These are phyloP conservation scores for Dipodomys spectabilis DNA, from an alignment of 2,113 vertebrate genomes.

Conservation along the genomic window DNA sequence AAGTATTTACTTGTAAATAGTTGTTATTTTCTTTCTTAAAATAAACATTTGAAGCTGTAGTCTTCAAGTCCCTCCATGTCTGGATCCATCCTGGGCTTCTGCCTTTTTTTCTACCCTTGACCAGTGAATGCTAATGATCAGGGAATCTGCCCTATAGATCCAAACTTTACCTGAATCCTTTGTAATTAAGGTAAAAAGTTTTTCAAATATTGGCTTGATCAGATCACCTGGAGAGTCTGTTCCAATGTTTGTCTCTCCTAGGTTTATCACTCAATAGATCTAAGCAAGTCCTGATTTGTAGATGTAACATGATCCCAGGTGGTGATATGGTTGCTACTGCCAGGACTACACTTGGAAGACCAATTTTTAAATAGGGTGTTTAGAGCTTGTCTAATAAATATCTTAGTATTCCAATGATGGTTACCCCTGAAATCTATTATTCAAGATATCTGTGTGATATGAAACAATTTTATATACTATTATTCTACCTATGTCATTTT, in stretches of 20 bases:
- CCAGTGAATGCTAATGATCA: background rate
- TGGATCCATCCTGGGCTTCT: background rate
- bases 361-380: background rate
- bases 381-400: background rate
- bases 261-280: background rate
- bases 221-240: background rate
- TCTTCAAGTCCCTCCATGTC: background rate
- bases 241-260: no score
- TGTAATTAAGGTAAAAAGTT: background rate
- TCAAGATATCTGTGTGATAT: background rate
- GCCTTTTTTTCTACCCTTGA: background rate
- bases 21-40: background rate
- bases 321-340: background rate
- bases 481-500: background rate
- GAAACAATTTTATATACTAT: background rate
- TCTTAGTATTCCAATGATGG: background rate
- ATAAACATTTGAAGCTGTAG: background rate
- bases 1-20: background rate
- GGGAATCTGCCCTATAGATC: background rate
- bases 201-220: background rate
- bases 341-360: background rate
- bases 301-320: background rate
- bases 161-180: background rate
- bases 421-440: slow-evolving; percentile 11
- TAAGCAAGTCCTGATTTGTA: background rate